Evolutionary conservation across 2,888 invertebrate genomes (phyloP).

Genomic region (Drepana falcataria): DNA sequence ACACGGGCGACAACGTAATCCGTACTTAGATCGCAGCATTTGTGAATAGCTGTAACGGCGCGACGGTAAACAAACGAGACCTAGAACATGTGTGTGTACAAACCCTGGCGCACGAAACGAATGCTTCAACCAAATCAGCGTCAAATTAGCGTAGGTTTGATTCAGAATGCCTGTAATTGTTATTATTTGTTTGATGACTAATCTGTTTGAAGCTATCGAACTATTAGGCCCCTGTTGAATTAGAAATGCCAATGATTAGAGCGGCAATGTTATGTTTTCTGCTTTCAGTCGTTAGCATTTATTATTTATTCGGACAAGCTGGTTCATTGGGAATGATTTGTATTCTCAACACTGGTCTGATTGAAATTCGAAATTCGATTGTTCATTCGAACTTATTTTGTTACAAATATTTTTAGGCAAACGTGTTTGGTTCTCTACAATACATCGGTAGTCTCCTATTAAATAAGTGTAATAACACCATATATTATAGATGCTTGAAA

Average conservation of each 20-base stretch:
- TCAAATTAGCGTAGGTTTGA: slow-evolving; percentile 12
- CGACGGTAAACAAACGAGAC: neutral
- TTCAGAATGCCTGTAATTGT: slow-evolving; percentile 26
- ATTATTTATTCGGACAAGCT: neutral
- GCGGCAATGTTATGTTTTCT: neutral
- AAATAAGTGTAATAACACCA: too few relatives aligned
- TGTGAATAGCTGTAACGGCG: neutral
- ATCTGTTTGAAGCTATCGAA: slow-evolving; percentile 6
- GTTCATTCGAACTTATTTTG: neutral
- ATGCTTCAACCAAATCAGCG: slow-evolving; percentile 18
- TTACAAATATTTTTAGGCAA: neutral
- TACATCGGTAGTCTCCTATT: too few relatives aligned
- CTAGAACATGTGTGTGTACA: neutral
- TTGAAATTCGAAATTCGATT: neutral
- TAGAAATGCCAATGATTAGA: neutral
- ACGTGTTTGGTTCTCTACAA: neutral
- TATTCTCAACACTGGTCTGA: neutral
- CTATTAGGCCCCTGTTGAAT: slow-evolving; percentile 11
- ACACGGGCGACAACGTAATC: slow-evolving; percentile 7
- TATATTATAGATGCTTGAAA: too few relatives aligned
- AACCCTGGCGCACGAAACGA: slow-evolving; percentile 2
- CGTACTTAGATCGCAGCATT: neutral
- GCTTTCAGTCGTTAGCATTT: neutral
- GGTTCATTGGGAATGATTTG: neutral
- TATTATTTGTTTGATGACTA: slow-evolving; percentile 6